Percentiles rank a stretch among this genome's conserved stretches.
phyloP scores from a whole-genome alignment of 2,888 invertebrate species.

The Stenoptilia bipunctidactyla region DNA sequence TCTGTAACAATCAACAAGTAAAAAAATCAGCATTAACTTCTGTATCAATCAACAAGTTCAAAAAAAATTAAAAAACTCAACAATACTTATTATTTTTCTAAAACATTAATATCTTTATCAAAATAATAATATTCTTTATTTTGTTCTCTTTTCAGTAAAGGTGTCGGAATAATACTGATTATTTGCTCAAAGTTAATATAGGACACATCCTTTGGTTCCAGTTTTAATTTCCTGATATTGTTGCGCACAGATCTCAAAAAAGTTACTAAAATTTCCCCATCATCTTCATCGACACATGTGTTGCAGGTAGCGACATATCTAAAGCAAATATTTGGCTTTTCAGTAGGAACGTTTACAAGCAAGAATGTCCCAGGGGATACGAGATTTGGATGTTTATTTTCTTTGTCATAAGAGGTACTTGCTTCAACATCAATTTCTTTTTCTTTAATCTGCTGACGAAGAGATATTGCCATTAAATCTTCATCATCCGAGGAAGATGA shows the following conservation, averaged over 20 bases:
- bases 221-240: conserved; percentile 1
- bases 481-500: conserved; percentile 13
- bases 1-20: no score
- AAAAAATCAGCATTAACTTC: no score
- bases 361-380: conserved; percentile 6
- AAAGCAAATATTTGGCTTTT: conserved; percentile 1
- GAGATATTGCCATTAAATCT: conserved; percentile 11
- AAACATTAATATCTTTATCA: no score
- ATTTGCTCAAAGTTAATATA: conserved; percentile 4
- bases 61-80: no score
- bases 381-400: conserved; percentile 10
- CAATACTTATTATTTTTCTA: no score
- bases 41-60: no score
- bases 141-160: conserved; percentile 1
- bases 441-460: conserved; percentile 6
- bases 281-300: conserved; percentile 1
- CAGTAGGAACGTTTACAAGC: conserved; percentile 3
- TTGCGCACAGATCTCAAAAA: conserved; percentile 5
- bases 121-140: conserved; percentile 3
- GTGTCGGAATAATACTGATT: neutral
- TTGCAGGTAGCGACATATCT: conserved; percentile 2
- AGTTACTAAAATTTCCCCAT: conserved; percentile 5
- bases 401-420: conserved; percentile 9
- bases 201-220: conserved; percentile 4
- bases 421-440: conserved; percentile 3